Evolutionary conservation across 2,888 invertebrate genomes (phyloP).

Genomic region (Metacarcinus magister): DNA sequence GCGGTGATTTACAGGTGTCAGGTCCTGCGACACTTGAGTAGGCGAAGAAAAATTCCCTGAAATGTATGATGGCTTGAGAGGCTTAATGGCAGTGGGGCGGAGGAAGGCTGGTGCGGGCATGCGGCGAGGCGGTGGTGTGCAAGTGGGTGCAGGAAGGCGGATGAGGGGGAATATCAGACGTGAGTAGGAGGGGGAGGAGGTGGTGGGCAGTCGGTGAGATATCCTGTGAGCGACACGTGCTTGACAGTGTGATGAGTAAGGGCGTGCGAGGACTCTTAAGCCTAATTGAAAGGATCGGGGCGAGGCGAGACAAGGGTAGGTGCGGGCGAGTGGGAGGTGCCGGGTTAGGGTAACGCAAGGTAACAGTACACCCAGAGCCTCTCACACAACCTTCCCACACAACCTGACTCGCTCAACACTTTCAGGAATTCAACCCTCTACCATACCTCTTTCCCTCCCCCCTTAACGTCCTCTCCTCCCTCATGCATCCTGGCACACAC

Average conservation of each 20-base stretch:
- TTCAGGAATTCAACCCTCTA: conserved; percentile 64
- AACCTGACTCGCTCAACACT: conserved; percentile 59
- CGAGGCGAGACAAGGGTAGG: background rate
- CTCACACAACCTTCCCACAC: conserved; percentile 70
- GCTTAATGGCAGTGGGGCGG: conserved; percentile 4
- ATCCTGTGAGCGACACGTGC: background rate
- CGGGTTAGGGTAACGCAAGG: conserved; percentile 39
- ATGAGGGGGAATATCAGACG: background rate
- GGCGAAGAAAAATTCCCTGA: conserved; percentile 68
- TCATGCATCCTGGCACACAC: background rate
- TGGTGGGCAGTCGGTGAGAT: background rate
- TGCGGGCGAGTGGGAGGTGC: conserved; percentile 32
- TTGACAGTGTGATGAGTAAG: conserved; percentile 41
- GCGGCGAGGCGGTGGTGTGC: background rate
- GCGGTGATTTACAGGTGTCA: conserved; percentile 64
- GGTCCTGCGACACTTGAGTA: conserved; percentile 63
- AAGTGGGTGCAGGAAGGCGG: background rate
- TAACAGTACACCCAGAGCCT: conserved; percentile 59
- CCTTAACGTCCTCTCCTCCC: background rate
- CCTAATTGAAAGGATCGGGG: background rate
- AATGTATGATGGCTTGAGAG: conserved; percentile 62
- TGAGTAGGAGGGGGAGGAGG: background rate
- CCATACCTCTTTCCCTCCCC: conserved; percentile 22
- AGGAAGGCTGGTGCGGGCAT: background rate
- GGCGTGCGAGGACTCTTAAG: conserved; percentile 31